phyloP scores from a whole-genome alignment of 2,113 vertebrate genomes.

The Peromyscus polionotus region DNA sequence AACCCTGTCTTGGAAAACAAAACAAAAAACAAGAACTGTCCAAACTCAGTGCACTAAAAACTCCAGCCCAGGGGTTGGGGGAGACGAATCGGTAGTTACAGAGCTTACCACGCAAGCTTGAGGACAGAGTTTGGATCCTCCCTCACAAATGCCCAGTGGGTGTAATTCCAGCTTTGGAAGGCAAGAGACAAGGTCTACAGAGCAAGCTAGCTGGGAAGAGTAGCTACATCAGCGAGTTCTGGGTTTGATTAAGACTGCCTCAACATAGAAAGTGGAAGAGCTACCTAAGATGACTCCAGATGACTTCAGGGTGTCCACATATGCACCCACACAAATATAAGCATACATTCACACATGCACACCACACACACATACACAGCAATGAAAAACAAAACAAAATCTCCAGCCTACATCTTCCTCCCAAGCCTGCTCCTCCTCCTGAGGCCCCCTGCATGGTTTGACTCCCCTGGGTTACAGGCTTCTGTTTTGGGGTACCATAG shows the following conservation, averaged over 20 bases:
- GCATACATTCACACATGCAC: neutral
- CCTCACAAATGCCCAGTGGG: neutral
- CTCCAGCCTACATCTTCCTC: neutral
- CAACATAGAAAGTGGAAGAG: neutral
- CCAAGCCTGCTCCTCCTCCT: neutral
- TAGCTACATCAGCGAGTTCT: neutral
- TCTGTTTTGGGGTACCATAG: no score
- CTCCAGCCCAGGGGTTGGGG: neutral
- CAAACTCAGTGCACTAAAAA: neutral
- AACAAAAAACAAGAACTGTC: no score
- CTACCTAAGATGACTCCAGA: neutral
- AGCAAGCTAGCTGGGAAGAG: neutral
- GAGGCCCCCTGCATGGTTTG: neutral
- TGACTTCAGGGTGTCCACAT: neutral
- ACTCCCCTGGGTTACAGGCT: neutral
- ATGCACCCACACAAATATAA: neutral
- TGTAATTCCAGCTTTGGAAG: neutral
- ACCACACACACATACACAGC: neutral
- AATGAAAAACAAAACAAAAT: neutral
- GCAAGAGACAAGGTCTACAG: neutral
- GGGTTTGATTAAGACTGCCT: neutral
- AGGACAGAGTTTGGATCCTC: neutral
- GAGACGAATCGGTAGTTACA: neutral
- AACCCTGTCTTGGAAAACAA: no score
- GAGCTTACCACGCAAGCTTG: no score